A percentile compares a stretch with the other conserved stretches of the same genome.
Conservation (phyloP, 2,888 invertebrate genomes). For the Onthophagus sagittarius region DNA sequence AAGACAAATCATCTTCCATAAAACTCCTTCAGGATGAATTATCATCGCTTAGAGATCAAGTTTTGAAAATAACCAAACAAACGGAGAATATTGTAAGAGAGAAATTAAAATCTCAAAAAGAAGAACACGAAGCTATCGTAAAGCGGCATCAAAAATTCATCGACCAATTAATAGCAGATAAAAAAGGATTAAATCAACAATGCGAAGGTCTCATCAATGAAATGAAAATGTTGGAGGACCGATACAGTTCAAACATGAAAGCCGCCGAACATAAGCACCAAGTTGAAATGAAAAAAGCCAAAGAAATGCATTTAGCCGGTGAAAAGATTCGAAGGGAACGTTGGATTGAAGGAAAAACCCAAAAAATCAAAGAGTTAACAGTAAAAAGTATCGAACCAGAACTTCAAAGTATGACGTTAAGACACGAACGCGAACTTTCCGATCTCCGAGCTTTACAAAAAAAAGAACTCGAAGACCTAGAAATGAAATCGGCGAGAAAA, state of each 20-base stretch:
- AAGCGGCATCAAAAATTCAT: conserved; percentile 79
- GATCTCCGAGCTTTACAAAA: conserved; percentile 66
- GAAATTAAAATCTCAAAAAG: conserved; percentile 57
- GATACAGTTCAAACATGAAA: conserved; percentile 62
- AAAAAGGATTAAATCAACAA: conserved; percentile 70
- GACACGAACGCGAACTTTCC: conserved; percentile 63
- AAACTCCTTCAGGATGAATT: conserved; percentile 59
- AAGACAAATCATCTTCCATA: conserved; percentile 59
- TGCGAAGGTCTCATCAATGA: conserved; percentile 66
- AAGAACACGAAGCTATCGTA: conserved; percentile 70
- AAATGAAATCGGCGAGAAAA: conserved; percentile 57
- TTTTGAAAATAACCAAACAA: conserved; percentile 45
- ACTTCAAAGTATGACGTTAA: conserved; percentile 70
- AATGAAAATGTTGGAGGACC: conserved; percentile 62
- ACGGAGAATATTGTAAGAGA: conserved; percentile 46
- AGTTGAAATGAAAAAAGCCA: conserved; percentile 69
- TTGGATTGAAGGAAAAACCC: conserved; percentile 80
- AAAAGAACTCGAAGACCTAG: conserved; percentile 62
- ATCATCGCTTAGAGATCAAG: conserved; percentile 54
- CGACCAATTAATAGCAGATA: conserved; percentile 76
- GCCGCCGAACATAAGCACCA: conserved; percentile 71
- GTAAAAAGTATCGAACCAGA: conserved; percentile 86
- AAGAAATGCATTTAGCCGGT: conserved; percentile 72
- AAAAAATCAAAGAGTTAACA: conserved; percentile 83
- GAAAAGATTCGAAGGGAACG: conserved; percentile 72